Base-by-base conservation (phyloP, 2,888 invertebrate species). In the Lithophane semibrunnea region DNA sequence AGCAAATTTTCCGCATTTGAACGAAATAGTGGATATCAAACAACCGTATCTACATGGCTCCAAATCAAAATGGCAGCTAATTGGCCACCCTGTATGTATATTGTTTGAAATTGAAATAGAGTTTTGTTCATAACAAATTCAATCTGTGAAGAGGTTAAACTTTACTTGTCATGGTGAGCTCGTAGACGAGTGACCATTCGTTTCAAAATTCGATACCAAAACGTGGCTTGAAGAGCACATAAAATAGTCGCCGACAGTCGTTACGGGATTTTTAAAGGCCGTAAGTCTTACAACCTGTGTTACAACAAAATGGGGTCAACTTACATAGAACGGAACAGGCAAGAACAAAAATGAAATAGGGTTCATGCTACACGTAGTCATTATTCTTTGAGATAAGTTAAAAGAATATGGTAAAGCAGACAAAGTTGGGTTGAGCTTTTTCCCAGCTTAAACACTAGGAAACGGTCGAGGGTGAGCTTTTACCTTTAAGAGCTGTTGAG, bases 231-330 rank as follows among this genome's bases (percentile, higher is more conserved):
- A 47, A 80, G 73, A 52, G 65, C 44, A 13, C 78, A 65, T 78
- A 65, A 78, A 78, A 21, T 78, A 18, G 64, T 24, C 56, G 29
- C 52, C 58, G 16, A 21, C 52, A 24, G 44, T 52, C 52, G 80
- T 73, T 60, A 47, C 1, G 13, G 16, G 13, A 52, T 13, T 52
- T 65, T 80, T 58, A 52, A 16, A 73, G 37, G 16, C 3, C 7
- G n/a, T 71, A 70, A 58, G 13, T 65, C 58, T 47, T 44, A 44
- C 4, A 44, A 13, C 75, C 13, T 29, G 49, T 73, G 10, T 52
- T 21, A 74, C 24, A 42, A 56, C 24, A 29, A 4, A 63, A 63
- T 54, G 13, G 52, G 24, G 13, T 61, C 47, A 9, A 21, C n/a
- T 29, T 12, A 49, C 8, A 3, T 63, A n/a, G 4, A 21, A 21